These are phyloP conservation scores for Tokudaia muenninki DNA, from an alignment of 2,797 vertebrate species.

Conservation along the genomic window DNA sequence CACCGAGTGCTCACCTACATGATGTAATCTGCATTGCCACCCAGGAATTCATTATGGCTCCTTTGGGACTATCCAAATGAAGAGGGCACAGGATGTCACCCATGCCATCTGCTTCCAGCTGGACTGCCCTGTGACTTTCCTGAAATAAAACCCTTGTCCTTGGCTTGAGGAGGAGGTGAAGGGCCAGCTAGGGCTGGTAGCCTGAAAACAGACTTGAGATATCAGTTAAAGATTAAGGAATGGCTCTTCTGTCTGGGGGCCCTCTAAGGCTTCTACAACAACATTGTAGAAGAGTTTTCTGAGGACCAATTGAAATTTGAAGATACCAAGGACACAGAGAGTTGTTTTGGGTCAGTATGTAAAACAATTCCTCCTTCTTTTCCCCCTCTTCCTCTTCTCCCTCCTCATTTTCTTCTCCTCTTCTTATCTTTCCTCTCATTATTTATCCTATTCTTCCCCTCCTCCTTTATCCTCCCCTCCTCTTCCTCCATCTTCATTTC, in stretches of 20 bases:
- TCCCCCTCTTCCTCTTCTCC: not conserved
- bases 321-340: not conserved
- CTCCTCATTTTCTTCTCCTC: not conserved
- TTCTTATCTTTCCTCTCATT: not conserved
- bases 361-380: not conserved
- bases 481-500: too few species aligned
- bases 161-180: not conserved
- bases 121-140: not conserved
- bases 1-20: not conserved
- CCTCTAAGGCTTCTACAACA: not conserved
- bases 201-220: not conserved
- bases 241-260: not conserved
- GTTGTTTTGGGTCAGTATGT: not conserved
- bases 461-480: too few species aligned
- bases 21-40: not conserved
- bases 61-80: conserved; percentile 7
- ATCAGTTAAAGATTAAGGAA: not conserved
- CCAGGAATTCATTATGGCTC: not conserved
- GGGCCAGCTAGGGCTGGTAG: not conserved
- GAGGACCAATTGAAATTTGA: not conserved
- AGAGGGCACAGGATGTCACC: conserved; percentile 23
- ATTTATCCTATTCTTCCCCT: not conserved
- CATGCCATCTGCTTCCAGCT: conserved; percentile 37
- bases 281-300: not conserved
- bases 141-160: conserved; percentile 57